Conservation (phyloP, 64 coral and sea anemone species). For the Porites australiensis region DNA sequence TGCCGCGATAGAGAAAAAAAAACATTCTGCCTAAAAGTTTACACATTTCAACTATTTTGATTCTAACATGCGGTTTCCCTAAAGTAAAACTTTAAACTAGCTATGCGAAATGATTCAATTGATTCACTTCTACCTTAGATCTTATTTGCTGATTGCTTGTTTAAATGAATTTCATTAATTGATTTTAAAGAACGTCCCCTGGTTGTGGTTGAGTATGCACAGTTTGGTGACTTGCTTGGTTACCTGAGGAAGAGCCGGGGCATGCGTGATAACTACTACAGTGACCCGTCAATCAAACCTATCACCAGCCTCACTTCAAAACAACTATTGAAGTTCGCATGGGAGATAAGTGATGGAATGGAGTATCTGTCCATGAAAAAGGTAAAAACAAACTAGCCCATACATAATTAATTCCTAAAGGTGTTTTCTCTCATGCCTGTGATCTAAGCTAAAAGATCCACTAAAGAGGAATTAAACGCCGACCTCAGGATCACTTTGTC, state of each 20-base stretch:
- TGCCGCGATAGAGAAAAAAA: too few relatives aligned
- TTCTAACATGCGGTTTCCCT: too few relatives aligned
- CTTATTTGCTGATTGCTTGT: too few relatives aligned
- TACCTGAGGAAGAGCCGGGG: constrained; percentile 75
- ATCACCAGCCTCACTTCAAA: constrained; percentile 50
- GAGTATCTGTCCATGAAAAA: constrained; percentile 58
- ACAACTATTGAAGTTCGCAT: constrained; percentile 63
- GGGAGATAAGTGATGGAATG: constrained; percentile 77
- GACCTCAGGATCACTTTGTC: too few relatives aligned
- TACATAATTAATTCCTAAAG: background rate
- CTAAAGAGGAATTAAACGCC: too few relatives aligned
- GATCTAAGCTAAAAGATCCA: too few relatives aligned
- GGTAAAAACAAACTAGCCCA: background rate
- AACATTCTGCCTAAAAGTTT: too few relatives aligned
- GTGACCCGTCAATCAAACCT: constrained; percentile 29
- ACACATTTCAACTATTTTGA: too few relatives aligned
- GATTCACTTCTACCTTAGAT: too few relatives aligned
- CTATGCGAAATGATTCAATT: too few relatives aligned
- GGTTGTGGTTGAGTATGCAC: constrained; percentile 66
- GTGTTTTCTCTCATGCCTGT: background rate
- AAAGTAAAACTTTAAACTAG: too few relatives aligned
- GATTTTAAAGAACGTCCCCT: constrained; percentile 32
- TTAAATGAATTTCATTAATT: background rate
- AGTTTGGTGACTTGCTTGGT: constrained; percentile 71
- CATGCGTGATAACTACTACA: constrained; percentile 65